Evolutionary conservation across 2,888 invertebrate species (phyloP), one percentile per base, ranked within the genome.

Genomic region (Napeogenes sylphis): DNA sequence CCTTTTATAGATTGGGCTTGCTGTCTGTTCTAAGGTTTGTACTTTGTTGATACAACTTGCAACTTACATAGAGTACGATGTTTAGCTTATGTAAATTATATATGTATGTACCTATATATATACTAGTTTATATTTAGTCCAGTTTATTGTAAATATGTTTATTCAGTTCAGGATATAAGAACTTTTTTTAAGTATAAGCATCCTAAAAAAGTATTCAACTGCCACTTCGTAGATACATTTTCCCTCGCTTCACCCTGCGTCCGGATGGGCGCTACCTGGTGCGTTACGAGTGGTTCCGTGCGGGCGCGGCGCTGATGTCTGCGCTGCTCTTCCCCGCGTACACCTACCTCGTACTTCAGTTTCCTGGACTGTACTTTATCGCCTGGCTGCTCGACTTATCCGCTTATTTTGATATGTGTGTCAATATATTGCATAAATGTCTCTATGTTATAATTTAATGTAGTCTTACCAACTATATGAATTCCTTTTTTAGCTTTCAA

Each of bases 221-320:
- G 21, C 21, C 21, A 21, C 21, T 21, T 47, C 54, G 12, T 70
- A 87, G 87, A 35, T 87, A 88, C 73, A 78, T 85, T 33, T 86
- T 86, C 70, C 87, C 87, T 0, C 85, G 87, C 4, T 85, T 81
- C 75, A 85, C 86, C 8, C 81, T 88, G 65, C 83, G 86, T 0
- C 87, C 87, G 0, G 87, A 87, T 66, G 79, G 86, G 2, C 66
- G 65, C 3, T 86, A 87, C 70, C 66, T 87, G 46, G 66, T 73
- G 4, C 76, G 76, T 2, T 81, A 81, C 72, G 87, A 87, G 72
- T 80, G 85, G 78, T 68, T 81, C 62, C 83, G 86, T 0, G 83
- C 78, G 0, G 55, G 63, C 12, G 86, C 85, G 66, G 87, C 87
- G 0, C 65, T 87, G 47, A 45, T 70, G 13, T 74, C 82, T 2